phyloP scores from a whole-genome alignment of 1,140 invertebrate species.

The Hypothenemus hampei region DNA sequence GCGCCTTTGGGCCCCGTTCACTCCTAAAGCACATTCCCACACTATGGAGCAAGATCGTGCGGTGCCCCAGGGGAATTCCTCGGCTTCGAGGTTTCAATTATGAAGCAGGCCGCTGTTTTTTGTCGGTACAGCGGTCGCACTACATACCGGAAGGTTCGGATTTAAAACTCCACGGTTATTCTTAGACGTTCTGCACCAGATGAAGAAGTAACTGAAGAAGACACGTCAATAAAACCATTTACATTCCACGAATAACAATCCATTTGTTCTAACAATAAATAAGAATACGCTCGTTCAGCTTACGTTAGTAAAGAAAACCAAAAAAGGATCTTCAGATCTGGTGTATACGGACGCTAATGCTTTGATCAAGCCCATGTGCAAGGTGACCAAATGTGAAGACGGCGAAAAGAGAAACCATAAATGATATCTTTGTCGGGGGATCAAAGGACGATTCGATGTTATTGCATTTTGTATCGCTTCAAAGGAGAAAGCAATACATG shows the following conservation, averaged over 20 bases:
- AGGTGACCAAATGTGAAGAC: no score
- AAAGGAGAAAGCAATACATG: not conserved
- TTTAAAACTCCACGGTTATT: conserved; percentile 20
- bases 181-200: conserved; percentile 17
- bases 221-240: not conserved
- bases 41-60: conserved; percentile 18
- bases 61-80: conserved; percentile 14
- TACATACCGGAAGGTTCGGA: conserved; percentile 24
- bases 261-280: no score
- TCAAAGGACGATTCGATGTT: not conserved
- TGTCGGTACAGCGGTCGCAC: not conserved
- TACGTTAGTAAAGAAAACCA: no score
- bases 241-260: not conserved
- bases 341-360: no score
- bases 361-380: no score
- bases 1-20: conserved; percentile 13
- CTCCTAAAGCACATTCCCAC: conserved; percentile 16
- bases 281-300: no score
- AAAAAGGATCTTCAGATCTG: no score
- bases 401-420: not conserved
- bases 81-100: conserved; percentile 21
- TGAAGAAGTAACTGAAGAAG: not conserved
- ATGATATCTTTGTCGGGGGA: not conserved
- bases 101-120: conserved; percentile 20
- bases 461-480: not conserved